Evolutionary conservation across 2,888 invertebrate genomes (phyloP).

Genomic region (Campoletis raptor): DNA sequence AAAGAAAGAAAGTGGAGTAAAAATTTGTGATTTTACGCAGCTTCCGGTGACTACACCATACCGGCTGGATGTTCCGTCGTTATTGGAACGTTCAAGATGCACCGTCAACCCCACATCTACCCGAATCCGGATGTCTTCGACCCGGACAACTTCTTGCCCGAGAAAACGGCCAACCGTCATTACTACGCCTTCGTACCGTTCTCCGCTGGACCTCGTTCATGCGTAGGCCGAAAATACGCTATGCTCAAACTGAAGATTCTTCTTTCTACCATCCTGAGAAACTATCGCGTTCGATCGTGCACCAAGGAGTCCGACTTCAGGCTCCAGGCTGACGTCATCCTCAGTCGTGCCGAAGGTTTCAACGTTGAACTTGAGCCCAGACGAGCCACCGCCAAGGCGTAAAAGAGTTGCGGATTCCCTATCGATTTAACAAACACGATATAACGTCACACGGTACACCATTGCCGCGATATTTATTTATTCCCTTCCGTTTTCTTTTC

Average conservation of each 20-base stretch:
- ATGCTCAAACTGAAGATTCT: constrained; percentile 91
- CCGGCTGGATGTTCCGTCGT: constrained; percentile 91
- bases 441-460: not conserved
- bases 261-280: constrained; percentile 90
- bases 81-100: constrained; percentile 89
- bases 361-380: constrained; percentile 83
- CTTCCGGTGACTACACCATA: constrained; percentile 88
- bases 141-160: constrained; percentile 93
- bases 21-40: constrained; percentile 80
- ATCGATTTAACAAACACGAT: not conserved
- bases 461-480: constrained; percentile 11
- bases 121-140: constrained; percentile 90
- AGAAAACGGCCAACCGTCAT: constrained; percentile 90
- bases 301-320: constrained; percentile 89
- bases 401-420: not conserved
- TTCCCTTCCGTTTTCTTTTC: constrained; percentile 14
- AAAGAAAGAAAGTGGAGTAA: not conserved
- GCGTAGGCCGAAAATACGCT: constrained; percentile 93
- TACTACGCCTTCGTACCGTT: constrained; percentile 93
- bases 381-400: constrained; percentile 55
- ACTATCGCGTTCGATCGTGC: constrained; percentile 88
- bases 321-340: constrained; percentile 90
- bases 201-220: constrained; percentile 93
- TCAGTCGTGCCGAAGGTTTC: constrained; percentile 91
- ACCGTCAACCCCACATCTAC: constrained; percentile 89